Evolutionary conservation across 2,888 invertebrate species (phyloP).

Genomic region (Altica lythri): DNA sequence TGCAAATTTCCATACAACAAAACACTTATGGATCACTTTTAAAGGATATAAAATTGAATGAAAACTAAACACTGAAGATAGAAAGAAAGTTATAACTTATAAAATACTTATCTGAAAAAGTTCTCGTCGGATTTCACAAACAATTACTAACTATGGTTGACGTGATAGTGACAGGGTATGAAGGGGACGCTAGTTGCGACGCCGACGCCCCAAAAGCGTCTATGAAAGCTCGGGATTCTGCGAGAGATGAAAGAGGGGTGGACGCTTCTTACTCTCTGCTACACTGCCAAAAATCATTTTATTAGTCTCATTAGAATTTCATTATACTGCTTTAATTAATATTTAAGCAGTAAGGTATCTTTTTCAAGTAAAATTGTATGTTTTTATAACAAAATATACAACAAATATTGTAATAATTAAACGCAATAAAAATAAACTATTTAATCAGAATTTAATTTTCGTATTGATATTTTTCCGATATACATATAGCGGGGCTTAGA

Average conservation of each 20-base stretch:
- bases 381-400: no score
- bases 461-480: no score
- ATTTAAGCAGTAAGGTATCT: background rate
- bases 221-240: conserved; percentile 54
- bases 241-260: conserved; percentile 47
- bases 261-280: conserved; percentile 42
- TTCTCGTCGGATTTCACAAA: conserved; percentile 40
- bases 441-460: no score
- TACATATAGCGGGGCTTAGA: no score
- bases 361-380: no score
- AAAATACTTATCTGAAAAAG: conserved; percentile 39
- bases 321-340: background rate
- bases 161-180: conserved; percentile 49
- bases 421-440: no score
- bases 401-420: no score
- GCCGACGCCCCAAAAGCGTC: conserved; percentile 57
- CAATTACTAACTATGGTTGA: conserved; percentile 47
- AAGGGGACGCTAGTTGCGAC: conserved; percentile 47
- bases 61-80: no score
- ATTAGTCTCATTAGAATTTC: conserved; percentile 1
- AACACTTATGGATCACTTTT: no score
- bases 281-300: conserved; percentile 18
- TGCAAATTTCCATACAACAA: no score
- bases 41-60: no score
- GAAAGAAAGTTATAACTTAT: conserved; percentile 21